Evolutionary conservation across 2,888 invertebrate genomes (phyloP), one percentile per base, ranked within the genome.

Genomic region (Flexamia atlantica): DNA sequence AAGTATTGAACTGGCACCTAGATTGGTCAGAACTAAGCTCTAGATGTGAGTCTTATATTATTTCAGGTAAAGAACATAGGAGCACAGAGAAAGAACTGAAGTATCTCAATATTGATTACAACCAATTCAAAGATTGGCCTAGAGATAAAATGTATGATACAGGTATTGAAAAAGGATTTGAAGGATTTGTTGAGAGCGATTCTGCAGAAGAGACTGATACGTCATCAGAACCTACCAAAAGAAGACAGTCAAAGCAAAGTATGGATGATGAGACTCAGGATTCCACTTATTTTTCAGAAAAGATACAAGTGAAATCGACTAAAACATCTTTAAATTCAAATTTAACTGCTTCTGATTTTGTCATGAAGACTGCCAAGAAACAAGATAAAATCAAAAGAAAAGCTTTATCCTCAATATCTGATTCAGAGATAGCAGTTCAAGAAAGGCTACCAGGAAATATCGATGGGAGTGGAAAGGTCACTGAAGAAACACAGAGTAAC

Each of bases 51-150:
- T 90, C 91, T 86, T 93, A 93, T 87, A 88, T 93, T 46, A 91
- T 92, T 84, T 86, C 87, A 23, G 87, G 87, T 53, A 86, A 84
- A 36, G 91, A 92, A 86, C 91, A 91, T 0, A 91, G 91, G 84
- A 90, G 90, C 74, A 1, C 89, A 91, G 0, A 87, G 91, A 95
- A 94, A 0, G 95, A 95, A 89, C 91, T 95, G n/a, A 94, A 95
- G 88, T 95, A 93, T 89, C 91, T 95, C 1, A 94, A 95, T 88
- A 92, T 95, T 46, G 95, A 95, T 89, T 95, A 94, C 82, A 92
- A 92, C 23, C 92, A 93, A 86, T 95, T 93, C 88, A 93, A 93
- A 87, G 93, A 94, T 74, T 91, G 94, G 89, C 94, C 94, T 0
- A 92, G 92, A 46, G 92, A 92, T 25, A 91, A 92, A 0, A 91